A percentile compares a stretch with the other conserved stretches of the same genome.
These are phyloP conservation scores for Poecilia latipinna DNA, from an alignment of 2,113 vertebrate genomes.

Conservation along the genomic window DNA sequence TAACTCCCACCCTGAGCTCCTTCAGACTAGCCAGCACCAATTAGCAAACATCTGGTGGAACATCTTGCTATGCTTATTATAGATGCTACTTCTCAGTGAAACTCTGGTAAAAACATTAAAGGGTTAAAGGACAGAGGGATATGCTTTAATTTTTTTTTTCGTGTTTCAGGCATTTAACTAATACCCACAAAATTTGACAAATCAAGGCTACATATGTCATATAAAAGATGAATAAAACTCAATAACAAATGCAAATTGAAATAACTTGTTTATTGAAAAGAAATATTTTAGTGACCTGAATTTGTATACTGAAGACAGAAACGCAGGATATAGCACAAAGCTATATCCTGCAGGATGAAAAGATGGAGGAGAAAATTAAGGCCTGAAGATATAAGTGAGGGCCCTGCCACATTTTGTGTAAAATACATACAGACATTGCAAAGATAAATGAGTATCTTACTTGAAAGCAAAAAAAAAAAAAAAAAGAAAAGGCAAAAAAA, in stretches of 20 bases:
- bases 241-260: background rate
- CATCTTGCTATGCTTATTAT: no score
- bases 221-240: background rate
- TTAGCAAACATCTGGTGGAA: no score
- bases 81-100: no score
- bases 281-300: constrained; percentile 8
- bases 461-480: constrained; percentile 2
- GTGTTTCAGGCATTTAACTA: background rate
- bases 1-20: no score
- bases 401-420: constrained; percentile 13
- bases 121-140: background rate
- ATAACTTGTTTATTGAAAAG: constrained; percentile 4
- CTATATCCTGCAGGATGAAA: background rate
- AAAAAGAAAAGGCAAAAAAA: no score
- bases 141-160: background rate
- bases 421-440: constrained; percentile 18
- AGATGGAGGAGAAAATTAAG: background rate
- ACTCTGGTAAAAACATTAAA: no score
- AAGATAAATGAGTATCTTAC: constrained; percentile 8
- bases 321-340: background rate
- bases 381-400: constrained; percentile 18
- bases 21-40: no score
- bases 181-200: constrained; percentile 4
- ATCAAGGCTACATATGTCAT: background rate
- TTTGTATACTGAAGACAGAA: constrained; percentile 10